Base-by-base conservation (phyloP, 2,113 vertebrate genomes). In the Leptocoma aspasia region DNA sequence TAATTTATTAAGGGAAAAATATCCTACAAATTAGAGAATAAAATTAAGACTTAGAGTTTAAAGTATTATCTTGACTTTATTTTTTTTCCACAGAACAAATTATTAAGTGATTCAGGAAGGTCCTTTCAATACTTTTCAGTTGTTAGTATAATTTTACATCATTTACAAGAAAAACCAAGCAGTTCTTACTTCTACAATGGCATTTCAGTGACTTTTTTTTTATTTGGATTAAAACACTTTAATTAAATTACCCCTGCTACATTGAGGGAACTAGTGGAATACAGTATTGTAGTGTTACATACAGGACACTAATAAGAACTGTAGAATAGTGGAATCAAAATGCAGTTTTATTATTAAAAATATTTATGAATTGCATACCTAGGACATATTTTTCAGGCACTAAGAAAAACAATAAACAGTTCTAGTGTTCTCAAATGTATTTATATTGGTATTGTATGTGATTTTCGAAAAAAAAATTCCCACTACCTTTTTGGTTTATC, bases 61-160 rank as follows among this genome's bases (percentile, higher is more conserved):
- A 95, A 95, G 44, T 94, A 96, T 91, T 96, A 93, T 94, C 42
- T 97, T 95, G 66, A 93, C 64, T 97, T 98, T 97, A 97, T 97
- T 57, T 96, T 86, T 96, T 84, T 97, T 91, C 68, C 72, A 96
- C 86, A 97, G 22, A 96, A 96, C 71, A 94, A 80, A 93, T 59
- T 95, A 92, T 71, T 96, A 92, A 83, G 39, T 90, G 83, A 90
- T 86, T 92, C 83, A 95, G 13, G 52, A 85, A 94, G 56, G 92
- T 75, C 84, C 75, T 96, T 61, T 90, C 71, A 86, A 97, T 90
- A 70, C 53, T 95, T 97, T 95, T 96, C 78, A 95, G 41, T 57
- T 95, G 53, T 83, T 93, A 59, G 39, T 28, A 89, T 87, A 79
- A 82, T 86, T 79, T 96, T 96, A 96, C 13, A 95, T 33, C 1